phyloP scores from a whole-genome alignment of 2,797 vertebrate species.

The Melanotaenia trifasciata region DNA sequence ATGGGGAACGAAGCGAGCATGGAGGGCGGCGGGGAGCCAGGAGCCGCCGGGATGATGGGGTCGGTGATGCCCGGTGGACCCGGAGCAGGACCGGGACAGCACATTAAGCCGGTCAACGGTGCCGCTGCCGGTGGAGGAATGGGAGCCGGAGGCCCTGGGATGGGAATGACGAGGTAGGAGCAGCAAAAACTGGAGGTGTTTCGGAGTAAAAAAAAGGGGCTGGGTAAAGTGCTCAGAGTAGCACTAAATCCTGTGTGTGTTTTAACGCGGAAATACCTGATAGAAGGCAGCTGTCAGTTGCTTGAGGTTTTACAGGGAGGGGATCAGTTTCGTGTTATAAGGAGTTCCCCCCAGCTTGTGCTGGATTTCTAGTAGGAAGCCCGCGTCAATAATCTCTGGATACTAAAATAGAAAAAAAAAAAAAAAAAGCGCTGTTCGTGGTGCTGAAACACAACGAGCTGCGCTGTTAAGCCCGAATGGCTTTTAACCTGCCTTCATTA shows the following conservation, averaged over 20 bases:
- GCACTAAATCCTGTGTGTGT: constrained; percentile 9
- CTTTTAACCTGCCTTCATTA: not conserved
- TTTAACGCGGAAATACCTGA: constrained; percentile 37
- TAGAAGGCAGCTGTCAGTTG: constrained; percentile 1
- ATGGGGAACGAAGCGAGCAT: constrained; percentile 89
- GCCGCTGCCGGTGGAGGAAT: constrained; percentile 82
- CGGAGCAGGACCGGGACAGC: constrained; percentile 79
- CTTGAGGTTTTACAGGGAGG: not conserved
- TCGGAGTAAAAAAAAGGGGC: constrained; percentile 7
- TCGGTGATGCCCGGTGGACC: constrained; percentile 75
- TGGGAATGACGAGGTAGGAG: constrained; percentile 81
- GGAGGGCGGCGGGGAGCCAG: constrained; percentile 84
- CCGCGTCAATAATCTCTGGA: not conserved
- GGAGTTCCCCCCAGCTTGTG: constrained; percentile 6
- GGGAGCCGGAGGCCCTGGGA: constrained; percentile 78
- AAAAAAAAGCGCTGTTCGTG: constrained; percentile 56
- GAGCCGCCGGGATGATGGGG: constrained; percentile 76
- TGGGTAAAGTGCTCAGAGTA: constrained; percentile 28
- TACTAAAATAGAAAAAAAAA: not conserved
- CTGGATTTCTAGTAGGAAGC: constrained; percentile 4
- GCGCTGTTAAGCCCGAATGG: not conserved
- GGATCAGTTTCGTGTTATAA: constrained; percentile 4
- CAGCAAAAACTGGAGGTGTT: constrained; percentile 18
- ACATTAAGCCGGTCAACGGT: constrained; percentile 85
- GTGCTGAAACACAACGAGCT: constrained; percentile 56